Conservation (phyloP, 1,140 invertebrate genomes). For the Drusus annulatus region DNA sequence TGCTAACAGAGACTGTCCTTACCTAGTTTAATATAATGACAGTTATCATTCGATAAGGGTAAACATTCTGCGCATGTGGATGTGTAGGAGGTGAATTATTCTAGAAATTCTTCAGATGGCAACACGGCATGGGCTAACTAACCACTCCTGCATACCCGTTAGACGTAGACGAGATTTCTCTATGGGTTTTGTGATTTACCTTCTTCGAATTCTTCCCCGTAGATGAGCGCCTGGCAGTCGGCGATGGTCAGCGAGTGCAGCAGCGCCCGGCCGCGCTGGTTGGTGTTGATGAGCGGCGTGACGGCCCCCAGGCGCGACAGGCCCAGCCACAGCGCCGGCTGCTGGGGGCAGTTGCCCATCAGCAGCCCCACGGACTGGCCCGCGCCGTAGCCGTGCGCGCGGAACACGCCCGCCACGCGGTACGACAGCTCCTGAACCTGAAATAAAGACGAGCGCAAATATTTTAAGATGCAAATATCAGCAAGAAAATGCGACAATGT, state of each 20-base stretch:
- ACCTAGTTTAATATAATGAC: too few relatives aligned
- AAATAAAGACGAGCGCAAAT: too few relatives aligned
- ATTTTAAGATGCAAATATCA: too few relatives aligned
- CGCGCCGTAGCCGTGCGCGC: constrained; percentile 82
- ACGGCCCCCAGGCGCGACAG: constrained; percentile 90
- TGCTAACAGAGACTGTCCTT: too few relatives aligned
- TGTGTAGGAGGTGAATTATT: too few relatives aligned
- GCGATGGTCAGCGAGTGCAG: constrained; percentile 90
- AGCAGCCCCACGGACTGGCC: constrained; percentile 91
- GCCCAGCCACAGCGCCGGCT: constrained; percentile 91
- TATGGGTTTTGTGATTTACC: constrained; percentile 67
- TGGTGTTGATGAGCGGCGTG: constrained; percentile 93
- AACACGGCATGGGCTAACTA: too few relatives aligned
- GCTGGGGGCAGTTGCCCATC: constrained; percentile 92
- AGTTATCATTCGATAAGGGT: too few relatives aligned
- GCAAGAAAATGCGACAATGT: too few relatives aligned
- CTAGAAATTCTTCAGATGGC: too few relatives aligned
- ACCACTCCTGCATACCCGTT: too few relatives aligned
- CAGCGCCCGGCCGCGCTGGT: constrained; percentile 85
- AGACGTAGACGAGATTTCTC: too few relatives aligned
- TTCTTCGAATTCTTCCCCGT: constrained; percentile 78
- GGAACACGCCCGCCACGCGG: constrained; percentile 86
- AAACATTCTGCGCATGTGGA: too few relatives aligned
- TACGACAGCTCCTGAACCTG: constrained; percentile 91
- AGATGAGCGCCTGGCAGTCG: constrained; percentile 87